A percentile compares a stretch with the other conserved stretches of the same genome.
Evolutionary conservation across 1,140 invertebrate genomes (phyloP).

Genomic region (Dinothrombium tinctorium): DNA sequence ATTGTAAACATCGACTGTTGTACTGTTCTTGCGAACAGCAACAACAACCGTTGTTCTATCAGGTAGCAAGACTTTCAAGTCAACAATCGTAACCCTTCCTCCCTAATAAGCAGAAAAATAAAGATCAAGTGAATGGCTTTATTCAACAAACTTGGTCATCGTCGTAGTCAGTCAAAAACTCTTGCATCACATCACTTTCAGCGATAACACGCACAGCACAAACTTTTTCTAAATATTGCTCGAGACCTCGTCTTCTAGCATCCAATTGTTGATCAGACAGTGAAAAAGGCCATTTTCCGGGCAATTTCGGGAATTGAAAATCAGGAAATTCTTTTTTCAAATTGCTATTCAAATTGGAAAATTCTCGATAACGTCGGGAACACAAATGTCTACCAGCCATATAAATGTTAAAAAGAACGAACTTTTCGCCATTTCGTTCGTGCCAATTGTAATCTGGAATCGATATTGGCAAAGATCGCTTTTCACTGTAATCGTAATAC

Average conservation of each 20-base stretch:
- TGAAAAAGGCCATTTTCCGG: conserved; percentile 94
- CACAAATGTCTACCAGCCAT: conserved; percentile 95
- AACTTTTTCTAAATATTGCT: conserved; percentile 94
- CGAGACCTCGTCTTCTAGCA: conserved; percentile 65
- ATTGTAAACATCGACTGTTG: conserved; percentile 69
- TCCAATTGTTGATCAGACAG: conserved; percentile 90
- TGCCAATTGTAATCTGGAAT: conserved; percentile 75
- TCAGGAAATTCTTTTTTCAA: conserved; percentile 90
- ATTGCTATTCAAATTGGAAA: conserved; percentile 61
- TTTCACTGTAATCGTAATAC: conserved; percentile 92
- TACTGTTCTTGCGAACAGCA: conserved; percentile 67
- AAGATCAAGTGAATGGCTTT: background rate
- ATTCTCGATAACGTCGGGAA: conserved; percentile 83
- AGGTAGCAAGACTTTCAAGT: conserved; percentile 58
- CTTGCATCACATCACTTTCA: conserved; percentile 88
- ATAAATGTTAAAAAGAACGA: conserved; percentile 92
- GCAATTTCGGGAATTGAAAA: conserved; percentile 90
- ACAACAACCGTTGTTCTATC: conserved; percentile 74
- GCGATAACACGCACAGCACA: conserved; percentile 93
- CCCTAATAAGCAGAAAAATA: conserved; percentile 23
- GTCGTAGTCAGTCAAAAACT: conserved; percentile 78
- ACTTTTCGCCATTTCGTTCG: conserved; percentile 58
- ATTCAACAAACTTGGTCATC: conserved; percentile 35
- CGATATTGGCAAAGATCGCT: conserved; percentile 87
- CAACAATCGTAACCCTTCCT: conserved; percentile 53